These are phyloP conservation scores for Nebria ingens DNA, from an alignment of 1,140 invertebrate genomes.

Conservation along the genomic window DNA sequence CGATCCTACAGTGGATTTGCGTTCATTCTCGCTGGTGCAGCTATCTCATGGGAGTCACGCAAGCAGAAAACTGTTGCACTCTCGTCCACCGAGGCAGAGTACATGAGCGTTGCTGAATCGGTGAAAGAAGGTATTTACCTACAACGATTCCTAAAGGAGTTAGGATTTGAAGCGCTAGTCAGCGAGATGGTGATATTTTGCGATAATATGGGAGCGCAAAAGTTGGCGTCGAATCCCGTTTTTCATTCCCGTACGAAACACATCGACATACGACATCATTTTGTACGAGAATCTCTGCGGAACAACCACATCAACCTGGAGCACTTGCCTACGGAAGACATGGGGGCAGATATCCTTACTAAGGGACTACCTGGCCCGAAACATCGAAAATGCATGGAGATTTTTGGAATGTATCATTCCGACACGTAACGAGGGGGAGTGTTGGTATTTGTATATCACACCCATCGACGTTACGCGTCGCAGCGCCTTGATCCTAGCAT, in stretches of 20 bases:
- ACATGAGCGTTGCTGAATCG: conserved; percentile 25
- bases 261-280: neutral
- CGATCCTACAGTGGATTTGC: conserved; percentile 29
- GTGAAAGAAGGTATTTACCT: conserved; percentile 20
- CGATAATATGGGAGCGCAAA: conserved; percentile 16
- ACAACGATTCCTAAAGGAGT: conserved; percentile 14
- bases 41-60: conserved; percentile 25
- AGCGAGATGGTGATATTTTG: neutral
- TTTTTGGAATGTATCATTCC: no score
- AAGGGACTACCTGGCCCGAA: no score
- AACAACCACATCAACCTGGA: neutral
- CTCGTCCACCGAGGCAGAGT: conserved; percentile 33
- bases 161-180: conserved; percentile 1
- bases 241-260: neutral
- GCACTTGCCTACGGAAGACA: neutral
- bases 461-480: no score
- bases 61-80: conserved; percentile 30
- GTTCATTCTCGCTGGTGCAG: conserved; percentile 21
- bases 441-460: no score
- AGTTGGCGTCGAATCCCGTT: conserved; percentile 14
- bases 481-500: no score
- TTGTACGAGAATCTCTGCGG: neutral
- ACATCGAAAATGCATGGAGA: no score
- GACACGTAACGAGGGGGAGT: no score
- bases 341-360: neutral